Base-by-base conservation (phyloP, 1,140 invertebrate species). In the Drosophila ohnishii region DNA sequence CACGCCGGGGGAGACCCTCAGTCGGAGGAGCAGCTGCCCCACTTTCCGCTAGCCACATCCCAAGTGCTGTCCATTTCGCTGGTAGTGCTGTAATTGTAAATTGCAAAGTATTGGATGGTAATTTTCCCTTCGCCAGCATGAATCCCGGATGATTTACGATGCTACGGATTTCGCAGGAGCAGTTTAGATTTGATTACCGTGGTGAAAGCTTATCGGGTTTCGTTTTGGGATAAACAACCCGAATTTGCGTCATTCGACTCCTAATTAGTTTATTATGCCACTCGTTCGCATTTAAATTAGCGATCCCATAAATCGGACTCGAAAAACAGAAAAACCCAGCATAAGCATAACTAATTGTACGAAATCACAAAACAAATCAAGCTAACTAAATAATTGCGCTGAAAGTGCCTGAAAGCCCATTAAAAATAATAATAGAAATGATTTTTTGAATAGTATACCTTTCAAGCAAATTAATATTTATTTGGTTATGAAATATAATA, bases 181-280 rank as follows among this genome's bases (percentile, higher is more conserved):
- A 22, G 44, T 11, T 67, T 28, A 30, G 73, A 32, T 76, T 59
- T 76, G 22, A 76, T 76, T 76, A 55, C 62, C 73, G 35, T 66
- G 73, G 62, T 32, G 73, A 76, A 76, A 76, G 73, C 73, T 14
- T 53, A 72, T 71, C 69, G 19, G 44, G 69, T 76, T 76, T 53
- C 60, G 60, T 44, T 76, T 66, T 55, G 61, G 65, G 62, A 76
- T 75, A 67, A 67, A 67, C 62, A 59, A 39, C 19, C 30, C 44
- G 45, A 47, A 76, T 60, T 42, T 76, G 73, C 73, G 73, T 76
- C 73, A 76, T 69, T 59, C 47, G 73, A 69, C 25, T 47, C 55
- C 55, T 69, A 76, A 76, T 76, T 76, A 76, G 64, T 67, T 67
- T 34, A 51, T 66, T 65, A 50, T 40, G 28, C 62, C 62, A 30